Percentiles rank a stretch among this genome's conserved stretches.
Evolutionary conservation across 2,888 invertebrate genomes (phyloP).

Genomic region (Myopa testacea): DNA sequence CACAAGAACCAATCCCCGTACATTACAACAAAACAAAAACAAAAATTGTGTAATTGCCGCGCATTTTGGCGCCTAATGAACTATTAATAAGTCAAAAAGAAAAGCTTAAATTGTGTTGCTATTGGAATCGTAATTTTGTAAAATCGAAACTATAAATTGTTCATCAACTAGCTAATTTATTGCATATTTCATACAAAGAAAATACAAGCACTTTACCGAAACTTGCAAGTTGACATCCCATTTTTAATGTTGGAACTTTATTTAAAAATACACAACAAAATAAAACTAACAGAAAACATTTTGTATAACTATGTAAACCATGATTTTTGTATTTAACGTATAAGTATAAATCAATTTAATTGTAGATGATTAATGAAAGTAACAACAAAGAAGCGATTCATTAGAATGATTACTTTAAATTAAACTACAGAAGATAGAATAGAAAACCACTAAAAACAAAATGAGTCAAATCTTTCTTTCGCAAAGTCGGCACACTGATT

Average conservation of each 20-base stretch:
- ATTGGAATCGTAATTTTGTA: slow-evolving; percentile 1
- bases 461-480: neutral
- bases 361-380: slow-evolving; percentile 30
- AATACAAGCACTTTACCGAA: neutral
- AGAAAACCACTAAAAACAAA: slow-evolving; percentile 4
- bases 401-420: neutral
- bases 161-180: neutral
- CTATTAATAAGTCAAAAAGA: neutral
- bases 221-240: neutral
- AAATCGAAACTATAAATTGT: neutral
- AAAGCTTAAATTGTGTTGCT: neutral
- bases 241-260: too few relatives aligned
- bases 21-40: neutral
- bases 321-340: slow-evolving; percentile 34
- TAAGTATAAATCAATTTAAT: slow-evolving; percentile 34
- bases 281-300: slow-evolving; percentile 5
- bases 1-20: too few relatives aligned
- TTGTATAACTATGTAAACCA: slow-evolving; percentile 28
- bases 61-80: neutral
- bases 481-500: neutral
- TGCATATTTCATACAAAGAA: neutral
- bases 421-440: neutral
- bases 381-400: slow-evolving; percentile 1
- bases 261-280: neutral
- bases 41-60: neutral